phyloP scores from a whole-genome alignment of 2,888 invertebrate genomes.

The Rutpela maculata region DNA sequence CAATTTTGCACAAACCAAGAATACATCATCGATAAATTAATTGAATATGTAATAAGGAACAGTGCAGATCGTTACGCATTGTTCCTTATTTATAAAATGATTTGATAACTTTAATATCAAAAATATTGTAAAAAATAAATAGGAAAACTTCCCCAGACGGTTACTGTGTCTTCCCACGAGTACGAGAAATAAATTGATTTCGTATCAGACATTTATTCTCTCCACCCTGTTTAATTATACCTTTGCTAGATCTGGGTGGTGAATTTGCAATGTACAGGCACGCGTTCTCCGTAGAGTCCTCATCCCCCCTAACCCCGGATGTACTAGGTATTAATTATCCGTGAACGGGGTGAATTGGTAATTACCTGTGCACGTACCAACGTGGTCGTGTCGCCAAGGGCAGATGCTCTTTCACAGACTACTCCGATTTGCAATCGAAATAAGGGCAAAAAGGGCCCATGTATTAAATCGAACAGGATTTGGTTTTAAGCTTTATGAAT shows the following conservation, averaged over 20 bases:
- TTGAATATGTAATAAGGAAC: too few relatives aligned
- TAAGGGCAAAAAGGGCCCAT: constrained; percentile 11
- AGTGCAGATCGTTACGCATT: too few relatives aligned
- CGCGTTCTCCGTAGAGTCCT: constrained; percentile 30
- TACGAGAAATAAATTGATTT: too few relatives aligned
- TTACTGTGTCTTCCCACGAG: too few relatives aligned
- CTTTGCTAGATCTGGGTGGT: constrained; percentile 5
- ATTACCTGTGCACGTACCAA: constrained; percentile 37
- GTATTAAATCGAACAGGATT: constrained; percentile 24
- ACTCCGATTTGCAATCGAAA: constrained; percentile 32
- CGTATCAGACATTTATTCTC: constrained; percentile 16
- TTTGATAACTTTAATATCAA: too few relatives aligned
- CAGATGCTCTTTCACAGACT: constrained; percentile 43
- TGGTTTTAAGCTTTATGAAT: constrained; percentile 25
- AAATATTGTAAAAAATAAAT: too few relatives aligned
- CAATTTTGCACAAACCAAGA: too few relatives aligned
- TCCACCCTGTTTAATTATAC: constrained; percentile 45
- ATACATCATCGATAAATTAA: too few relatives aligned
- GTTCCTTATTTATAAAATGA: too few relatives aligned
- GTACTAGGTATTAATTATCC: constrained; percentile 47
- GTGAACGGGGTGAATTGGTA: constrained; percentile 45
- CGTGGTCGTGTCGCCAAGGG: constrained; percentile 26
- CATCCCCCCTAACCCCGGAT: constrained; percentile 36
- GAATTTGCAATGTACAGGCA: constrained; percentile 15
- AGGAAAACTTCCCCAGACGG: too few relatives aligned